Conservation (phyloP, 1,140 invertebrate species). For the Bombus turneri region DNA sequence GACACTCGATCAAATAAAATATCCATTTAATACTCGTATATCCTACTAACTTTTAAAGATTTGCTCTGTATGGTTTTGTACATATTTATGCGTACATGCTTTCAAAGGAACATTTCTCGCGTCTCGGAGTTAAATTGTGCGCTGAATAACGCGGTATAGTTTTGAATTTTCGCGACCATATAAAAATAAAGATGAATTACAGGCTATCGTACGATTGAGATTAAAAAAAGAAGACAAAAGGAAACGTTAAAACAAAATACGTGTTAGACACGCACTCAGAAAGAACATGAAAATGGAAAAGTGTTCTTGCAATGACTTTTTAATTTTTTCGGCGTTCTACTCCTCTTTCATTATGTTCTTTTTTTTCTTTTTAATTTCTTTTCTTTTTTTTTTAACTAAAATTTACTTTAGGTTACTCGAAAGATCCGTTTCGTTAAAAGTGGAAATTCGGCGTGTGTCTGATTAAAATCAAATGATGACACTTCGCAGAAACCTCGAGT, state of each 20-base stretch:
- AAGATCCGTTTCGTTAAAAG: constrained; percentile 20
- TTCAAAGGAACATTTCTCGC: constrained; percentile 50
- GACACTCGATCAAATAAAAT: neutral
- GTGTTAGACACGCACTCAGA: neutral
- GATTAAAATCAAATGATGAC: neutral
- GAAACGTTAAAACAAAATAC: neutral
- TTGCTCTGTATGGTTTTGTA: constrained; percentile 43
- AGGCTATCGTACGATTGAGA: constrained; percentile 13
- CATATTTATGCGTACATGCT: constrained; percentile 50
- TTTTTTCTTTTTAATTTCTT: neutral
- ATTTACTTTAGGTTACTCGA: constrained; percentile 4
- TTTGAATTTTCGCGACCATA: constrained; percentile 26
- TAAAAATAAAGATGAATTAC: constrained; percentile 42
- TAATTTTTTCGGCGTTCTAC: neutral
- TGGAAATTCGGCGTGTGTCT: neutral
- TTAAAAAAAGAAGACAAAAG: neutral
- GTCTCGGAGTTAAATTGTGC: constrained; percentile 43
- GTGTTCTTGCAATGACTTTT: neutral
- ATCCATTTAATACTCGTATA: constrained; percentile 25
- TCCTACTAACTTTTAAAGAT: constrained; percentile 39
- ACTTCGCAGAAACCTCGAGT: constrained; percentile 10
- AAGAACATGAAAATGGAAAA: neutral
- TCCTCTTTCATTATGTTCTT: neutral
- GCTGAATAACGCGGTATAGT: constrained; percentile 19
- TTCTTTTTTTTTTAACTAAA: neutral